A percentile compares a stretch with the other conserved stretches of the same genome.
phyloP scores from a whole-genome alignment of 2,113 vertebrate genomes.

The Dicentrarchus labrax region DNA sequence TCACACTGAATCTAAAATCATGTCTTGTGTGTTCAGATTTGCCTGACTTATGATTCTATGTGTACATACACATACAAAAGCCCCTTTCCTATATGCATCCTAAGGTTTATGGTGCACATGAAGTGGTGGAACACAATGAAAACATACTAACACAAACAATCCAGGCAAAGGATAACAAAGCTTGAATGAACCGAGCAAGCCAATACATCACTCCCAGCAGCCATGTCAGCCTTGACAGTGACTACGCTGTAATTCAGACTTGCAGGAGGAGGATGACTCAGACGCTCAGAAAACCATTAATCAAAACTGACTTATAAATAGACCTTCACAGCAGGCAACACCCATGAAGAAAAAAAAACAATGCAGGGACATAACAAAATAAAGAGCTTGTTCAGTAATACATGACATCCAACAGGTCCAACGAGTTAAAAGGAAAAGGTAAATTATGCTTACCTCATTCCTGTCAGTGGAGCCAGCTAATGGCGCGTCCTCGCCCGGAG shows the following conservation, averaged over 20 bases:
- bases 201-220: not conserved
- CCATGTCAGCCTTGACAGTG: not conserved
- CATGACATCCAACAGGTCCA: conserved; percentile 22
- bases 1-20: not conserved
- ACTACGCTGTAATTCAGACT: not conserved
- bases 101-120: not conserved
- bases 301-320: conserved; percentile 33
- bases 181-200: not conserved
- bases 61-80: too few relatives aligned
- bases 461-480: conserved; percentile 84
- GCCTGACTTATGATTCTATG: not conserved
- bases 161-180: not conserved
- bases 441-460: conserved; percentile 89
- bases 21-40: not conserved
- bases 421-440: conserved; percentile 7
- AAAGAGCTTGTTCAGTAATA: not conserved
- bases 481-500: conserved; percentile 88
- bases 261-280: conserved; percentile 22
- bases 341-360: conserved; percentile 36
- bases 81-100: not conserved
- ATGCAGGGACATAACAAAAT: not conserved
- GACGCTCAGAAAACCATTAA: conserved; percentile 14
- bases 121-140: not conserved
- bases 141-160: not conserved
- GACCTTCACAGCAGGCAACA: conserved; percentile 9